phyloP scores from a whole-genome alignment of 2,797 vertebrate species.

The Pipistrellus pygmaeus region DNA sequence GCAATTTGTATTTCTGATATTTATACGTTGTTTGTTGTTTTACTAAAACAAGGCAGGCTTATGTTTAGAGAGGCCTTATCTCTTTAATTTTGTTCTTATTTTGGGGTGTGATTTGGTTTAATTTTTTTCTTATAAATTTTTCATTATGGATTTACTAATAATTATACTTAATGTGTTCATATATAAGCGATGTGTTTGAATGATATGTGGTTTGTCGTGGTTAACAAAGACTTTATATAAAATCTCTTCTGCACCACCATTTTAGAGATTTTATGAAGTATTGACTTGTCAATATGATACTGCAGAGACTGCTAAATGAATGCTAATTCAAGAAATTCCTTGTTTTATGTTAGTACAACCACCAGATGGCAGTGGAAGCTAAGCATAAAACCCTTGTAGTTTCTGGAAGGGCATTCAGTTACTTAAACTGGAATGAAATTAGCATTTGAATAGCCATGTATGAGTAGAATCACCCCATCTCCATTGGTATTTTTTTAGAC shows the following conservation, averaged over 20 bases:
- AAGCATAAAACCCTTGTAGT: not conserved
- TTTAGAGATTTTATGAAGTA: slow-evolving; percentile 7
- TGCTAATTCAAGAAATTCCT: not conserved
- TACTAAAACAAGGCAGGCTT: not conserved
- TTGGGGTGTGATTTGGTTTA: not conserved
- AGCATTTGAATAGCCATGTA: not conserved
- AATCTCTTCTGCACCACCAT: not conserved
- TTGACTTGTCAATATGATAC: not conserved
- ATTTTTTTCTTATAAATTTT: not conserved
- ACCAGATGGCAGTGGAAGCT: slow-evolving; percentile 72
- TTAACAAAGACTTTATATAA: not conserved
- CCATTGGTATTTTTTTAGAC: not conserved
- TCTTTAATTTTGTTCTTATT: slow-evolving; percentile 29
- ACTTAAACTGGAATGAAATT: slow-evolving; percentile 37
- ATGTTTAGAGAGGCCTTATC: not conserved
- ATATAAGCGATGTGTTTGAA: not conserved
- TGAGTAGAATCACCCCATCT: not conserved
- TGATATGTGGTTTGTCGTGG: not conserved
- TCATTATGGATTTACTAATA: slow-evolving; percentile 9
- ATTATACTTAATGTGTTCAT: not conserved
- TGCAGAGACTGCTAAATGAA: not conserved
- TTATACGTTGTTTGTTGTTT: not conserved
- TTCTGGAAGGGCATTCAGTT: not conserved
- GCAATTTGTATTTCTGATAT: not conserved
- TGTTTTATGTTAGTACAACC: slow-evolving; percentile 7